Evolutionary conservation across 1,140 invertebrate species (phyloP).

Genomic region (Mycetomoellerius zeteki): DNA sequence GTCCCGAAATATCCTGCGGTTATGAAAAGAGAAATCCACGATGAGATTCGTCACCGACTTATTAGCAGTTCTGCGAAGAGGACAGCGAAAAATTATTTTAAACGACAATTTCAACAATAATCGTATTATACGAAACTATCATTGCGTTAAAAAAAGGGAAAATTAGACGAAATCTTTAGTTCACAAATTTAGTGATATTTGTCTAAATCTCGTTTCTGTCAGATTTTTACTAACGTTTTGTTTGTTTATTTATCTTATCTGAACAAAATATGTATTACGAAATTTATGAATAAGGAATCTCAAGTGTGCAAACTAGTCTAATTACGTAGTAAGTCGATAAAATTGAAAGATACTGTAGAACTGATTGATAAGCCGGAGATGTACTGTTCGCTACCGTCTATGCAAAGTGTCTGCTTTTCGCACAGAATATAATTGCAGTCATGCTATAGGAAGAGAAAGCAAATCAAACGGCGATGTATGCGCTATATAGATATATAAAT

Average conservation of each 20-base stretch:
- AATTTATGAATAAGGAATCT: constrained; percentile 48
- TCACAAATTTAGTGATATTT: neutral
- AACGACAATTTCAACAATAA: neutral
- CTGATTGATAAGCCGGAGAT: constrained; percentile 52
- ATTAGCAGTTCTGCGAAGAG: constrained; percentile 44
- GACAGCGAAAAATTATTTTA: neutral
- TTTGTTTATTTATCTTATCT: constrained; percentile 33
- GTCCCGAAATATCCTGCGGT: neutral
- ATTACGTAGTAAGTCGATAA: constrained; percentile 35
- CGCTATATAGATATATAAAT: constrained; percentile 50
- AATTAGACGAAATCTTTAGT: neutral
- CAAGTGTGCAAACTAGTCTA: constrained; percentile 71
- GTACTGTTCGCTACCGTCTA: neutral
- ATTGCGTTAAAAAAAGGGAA: too few relatives aligned
- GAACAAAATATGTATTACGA: neutral
- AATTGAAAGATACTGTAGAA: constrained; percentile 11
- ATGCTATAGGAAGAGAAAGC: constrained; percentile 40
- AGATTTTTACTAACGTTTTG: neutral
- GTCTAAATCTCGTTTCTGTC: neutral
- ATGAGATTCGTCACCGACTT: constrained; percentile 32
- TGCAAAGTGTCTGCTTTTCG: constrained; percentile 53
- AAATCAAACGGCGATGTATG: constrained; percentile 41
- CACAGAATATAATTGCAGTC: constrained; percentile 54
- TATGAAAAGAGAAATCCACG: neutral
- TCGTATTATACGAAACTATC: neutral